A percentile compares a stretch with the other conserved stretches of the same genome.
These are phyloP conservation scores for Microdon myrmicae DNA, from an alignment of 2,888 invertebrate genomes.

Conservation along the genomic window DNA sequence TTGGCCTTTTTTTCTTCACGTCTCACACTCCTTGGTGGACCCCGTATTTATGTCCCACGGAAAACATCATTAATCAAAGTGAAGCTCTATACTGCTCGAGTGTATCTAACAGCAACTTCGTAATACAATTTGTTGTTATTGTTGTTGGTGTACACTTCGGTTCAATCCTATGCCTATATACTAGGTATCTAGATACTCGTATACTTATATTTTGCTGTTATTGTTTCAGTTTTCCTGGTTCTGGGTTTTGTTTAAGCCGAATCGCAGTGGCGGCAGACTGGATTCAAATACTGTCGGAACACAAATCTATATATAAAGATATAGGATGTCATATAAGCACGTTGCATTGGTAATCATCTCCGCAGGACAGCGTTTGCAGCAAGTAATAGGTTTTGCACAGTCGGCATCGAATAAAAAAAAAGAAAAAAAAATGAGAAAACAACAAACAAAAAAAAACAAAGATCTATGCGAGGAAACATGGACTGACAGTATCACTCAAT, in stretches of 20 bases:
- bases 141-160: conserved; percentile 5
- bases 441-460: conserved; percentile 10
- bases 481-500: conserved; percentile 38
- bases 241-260: conserved; percentile 21
- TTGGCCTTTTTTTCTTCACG: no score
- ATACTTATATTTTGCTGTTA: conserved; percentile 28
- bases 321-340: conserved; percentile 36
- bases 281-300: conserved; percentile 34
- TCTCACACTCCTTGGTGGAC: no score
- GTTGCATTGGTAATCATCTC: conserved; percentile 49
- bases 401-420: conserved; percentile 12
- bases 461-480: no score
- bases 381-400: conserved; percentile 39
- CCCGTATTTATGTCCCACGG: conserved; percentile 61
- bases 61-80: conserved; percentile 66
- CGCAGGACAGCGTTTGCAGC: conserved; percentile 35
- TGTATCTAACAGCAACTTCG: conserved; percentile 51
- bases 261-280: conserved; percentile 36
- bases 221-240: conserved; percentile 46
- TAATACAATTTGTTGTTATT: conserved; percentile 33
- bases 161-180: conserved; percentile 1
- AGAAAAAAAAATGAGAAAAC: conserved; percentile 1
- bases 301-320: conserved; percentile 23
- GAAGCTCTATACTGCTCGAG: conserved; percentile 52
- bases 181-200: conserved; percentile 7